Percentiles rank a stretch among this genome's conserved stretches.
Conservation (phyloP, 2,888 invertebrate genomes). For the Chironomus riparius region DNA sequence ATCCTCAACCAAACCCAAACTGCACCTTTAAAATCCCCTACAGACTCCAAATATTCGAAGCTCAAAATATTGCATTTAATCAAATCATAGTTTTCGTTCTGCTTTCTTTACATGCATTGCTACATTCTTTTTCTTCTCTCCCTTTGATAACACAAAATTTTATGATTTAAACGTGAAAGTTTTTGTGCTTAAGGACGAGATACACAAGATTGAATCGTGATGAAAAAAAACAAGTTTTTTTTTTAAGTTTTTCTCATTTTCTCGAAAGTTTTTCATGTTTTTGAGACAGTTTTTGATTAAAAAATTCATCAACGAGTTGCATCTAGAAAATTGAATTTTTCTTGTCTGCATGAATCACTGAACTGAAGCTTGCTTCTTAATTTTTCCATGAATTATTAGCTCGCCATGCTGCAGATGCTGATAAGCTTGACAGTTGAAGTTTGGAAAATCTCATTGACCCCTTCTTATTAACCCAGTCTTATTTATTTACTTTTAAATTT, state of each 20-base stretch:
- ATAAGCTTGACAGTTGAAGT: too few species aligned
- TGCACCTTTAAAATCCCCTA: neutral
- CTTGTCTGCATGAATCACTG: neutral
- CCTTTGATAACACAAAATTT: constrained; percentile 1
- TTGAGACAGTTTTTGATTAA: neutral
- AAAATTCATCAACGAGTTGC: neutral
- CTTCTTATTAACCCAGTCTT: neutral
- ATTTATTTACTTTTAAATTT: neutral
- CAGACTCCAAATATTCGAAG: too few species aligned
- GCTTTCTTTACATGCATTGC: too few species aligned
- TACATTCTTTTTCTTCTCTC: neutral
- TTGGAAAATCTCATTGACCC: neutral
- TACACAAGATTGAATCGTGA: too few species aligned
- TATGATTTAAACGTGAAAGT: constrained; percentile 6
- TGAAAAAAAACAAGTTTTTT: too few species aligned
- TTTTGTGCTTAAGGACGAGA: neutral
- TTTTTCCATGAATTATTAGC: neutral
- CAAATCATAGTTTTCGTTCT: neutral
- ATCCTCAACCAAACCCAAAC: too few species aligned
- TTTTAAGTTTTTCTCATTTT: too few species aligned
- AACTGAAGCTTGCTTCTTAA: neutral
- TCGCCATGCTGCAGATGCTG: too few species aligned
- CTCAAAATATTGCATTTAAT: constrained; percentile 9
- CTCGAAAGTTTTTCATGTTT: neutral
- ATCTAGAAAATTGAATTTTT: neutral